Base-by-base conservation (phyloP, 64 coral and sea anemone species). In the Anthopleura sola region DNA sequence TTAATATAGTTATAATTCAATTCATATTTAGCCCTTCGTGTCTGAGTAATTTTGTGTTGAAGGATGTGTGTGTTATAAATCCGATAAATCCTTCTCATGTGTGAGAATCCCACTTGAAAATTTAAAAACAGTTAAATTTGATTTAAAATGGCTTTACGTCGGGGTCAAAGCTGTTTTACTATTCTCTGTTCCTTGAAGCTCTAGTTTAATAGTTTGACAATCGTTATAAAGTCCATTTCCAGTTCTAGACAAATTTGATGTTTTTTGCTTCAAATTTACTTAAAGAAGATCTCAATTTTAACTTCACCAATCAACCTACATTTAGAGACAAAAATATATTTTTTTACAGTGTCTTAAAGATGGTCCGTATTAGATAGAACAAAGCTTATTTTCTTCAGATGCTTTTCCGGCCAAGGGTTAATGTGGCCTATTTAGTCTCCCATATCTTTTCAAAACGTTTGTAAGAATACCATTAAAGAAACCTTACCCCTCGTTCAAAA, bases 1-100 rank as follows among this genome's bases (percentile, higher is more conserved):
- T 71, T 71, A 71, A 71, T 15, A 26, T 31, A 71, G 66, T 71
- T 71, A 71, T 71, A 71, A 71, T 71, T 71, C 66, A 28, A 71
- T 71, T 71, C 66, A 71, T 71, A 34, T 71, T 71, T 71, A 71
- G n/a, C 66, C 13, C 26, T 13, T 32, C 66, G 29, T 62, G 58
- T 32, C 66, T 71, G n/a, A 14, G 66, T 71, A 71, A 33, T 71
- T 71, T 32, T 16, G 29, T 71, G 66, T 71, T 71, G 66, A 71
- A 71, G 66, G 66, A 71, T 71, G 66, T 34, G 12, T 71, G 29
- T 71, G 28, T 32, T 71, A 17, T 71, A 71, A 71, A 71, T 71
- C 66, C 66, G 5, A 71, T 71, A 71, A 71, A 71, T n/a, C 66
- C 28, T 12, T 71, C 31, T 71, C 66, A 34, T 32, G 29, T 71